Conservation (phyloP, 2,888 invertebrate species). For the Anodontia alba region DNA sequence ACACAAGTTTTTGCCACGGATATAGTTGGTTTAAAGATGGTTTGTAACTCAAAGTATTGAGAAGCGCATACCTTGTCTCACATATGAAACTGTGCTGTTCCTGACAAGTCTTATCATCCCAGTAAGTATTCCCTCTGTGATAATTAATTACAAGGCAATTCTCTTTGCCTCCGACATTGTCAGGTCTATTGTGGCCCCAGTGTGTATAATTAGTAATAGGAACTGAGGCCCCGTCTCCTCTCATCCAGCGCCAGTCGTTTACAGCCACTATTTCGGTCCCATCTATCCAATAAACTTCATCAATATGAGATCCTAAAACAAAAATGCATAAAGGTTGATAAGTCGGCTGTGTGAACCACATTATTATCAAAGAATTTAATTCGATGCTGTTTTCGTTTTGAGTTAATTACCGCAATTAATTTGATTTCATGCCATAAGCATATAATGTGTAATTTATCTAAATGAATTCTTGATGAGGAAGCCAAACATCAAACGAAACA, state of each 20-base stretch:
- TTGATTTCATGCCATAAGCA: too few species aligned
- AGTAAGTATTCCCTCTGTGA: conserved; percentile 16
- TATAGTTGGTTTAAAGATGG: too few species aligned
- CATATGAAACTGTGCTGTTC: conserved; percentile 45
- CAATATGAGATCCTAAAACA: conserved; percentile 34
- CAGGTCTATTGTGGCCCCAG: conserved; percentile 30
- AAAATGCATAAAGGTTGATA: too few species aligned
- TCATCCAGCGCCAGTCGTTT: conserved; percentile 49
- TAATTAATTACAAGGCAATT: conserved; percentile 40
- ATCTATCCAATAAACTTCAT: conserved; percentile 43
- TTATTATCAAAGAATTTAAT: too few species aligned
- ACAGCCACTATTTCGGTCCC: conserved; percentile 41
- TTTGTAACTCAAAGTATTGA: too few species aligned
- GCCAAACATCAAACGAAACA: too few species aligned
- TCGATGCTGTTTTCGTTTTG: too few species aligned
- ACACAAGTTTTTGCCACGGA: too few species aligned
- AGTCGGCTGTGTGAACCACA: not conserved
- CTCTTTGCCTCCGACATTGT: conserved; percentile 36
- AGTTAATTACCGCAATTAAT: too few species aligned
- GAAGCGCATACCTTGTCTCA: conserved; percentile 30
- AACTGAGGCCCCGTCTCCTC: conserved; percentile 17
- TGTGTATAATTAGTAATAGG: conserved; percentile 31
- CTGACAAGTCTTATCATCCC: conserved; percentile 38
- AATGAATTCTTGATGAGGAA: too few species aligned
- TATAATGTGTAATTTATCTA: too few species aligned